Conservation (phyloP, 2,113 vertebrate genomes). For the Trichomycterus rosablanca region DNA sequence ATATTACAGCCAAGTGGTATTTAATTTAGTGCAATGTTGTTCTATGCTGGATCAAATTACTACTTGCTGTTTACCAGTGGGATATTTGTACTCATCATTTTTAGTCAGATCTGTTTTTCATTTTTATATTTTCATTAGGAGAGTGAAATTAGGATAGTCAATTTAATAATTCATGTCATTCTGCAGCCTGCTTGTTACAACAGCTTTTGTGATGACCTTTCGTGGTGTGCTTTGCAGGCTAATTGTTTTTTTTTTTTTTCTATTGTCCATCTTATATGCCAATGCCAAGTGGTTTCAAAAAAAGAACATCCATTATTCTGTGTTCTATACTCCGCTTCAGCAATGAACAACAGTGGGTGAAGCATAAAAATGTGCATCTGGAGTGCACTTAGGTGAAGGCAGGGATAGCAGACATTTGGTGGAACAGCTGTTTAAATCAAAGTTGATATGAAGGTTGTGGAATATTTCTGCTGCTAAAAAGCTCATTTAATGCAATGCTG, state of each 20-base stretch:
- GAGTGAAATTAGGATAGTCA: constrained; percentile 16
- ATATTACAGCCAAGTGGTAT: too few relatives aligned
- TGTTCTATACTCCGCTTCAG: too few relatives aligned
- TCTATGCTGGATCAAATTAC: too few relatives aligned
- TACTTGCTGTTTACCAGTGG: too few relatives aligned
- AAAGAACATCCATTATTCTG: constrained; percentile 11
- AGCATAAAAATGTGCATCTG: constrained; percentile 15
- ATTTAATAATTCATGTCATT: constrained; percentile 16
- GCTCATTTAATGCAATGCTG: not conserved
- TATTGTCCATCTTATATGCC: constrained; percentile 24
- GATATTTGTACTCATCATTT: not conserved
- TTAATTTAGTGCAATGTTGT: too few relatives aligned
- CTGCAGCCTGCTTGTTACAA: constrained; percentile 17
- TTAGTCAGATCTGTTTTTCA: not conserved
- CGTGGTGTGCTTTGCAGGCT: constrained; percentile 22
- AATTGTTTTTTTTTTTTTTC: constrained; percentile 45
- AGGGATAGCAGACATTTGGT: constrained; percentile 6
- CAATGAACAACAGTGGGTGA: too few relatives aligned
- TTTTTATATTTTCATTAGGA: constrained; percentile 16
- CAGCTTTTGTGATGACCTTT: constrained; percentile 10
- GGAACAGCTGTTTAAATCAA: constrained; percentile 7
- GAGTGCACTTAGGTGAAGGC: not conserved
- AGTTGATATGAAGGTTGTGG: constrained; percentile 23
- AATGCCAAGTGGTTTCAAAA: constrained; percentile 39
- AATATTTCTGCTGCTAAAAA: constrained; percentile 14